These are phyloP conservation scores for Ochropleura plecta DNA, from an alignment of 2,888 invertebrate species.

Conservation along the genomic window DNA sequence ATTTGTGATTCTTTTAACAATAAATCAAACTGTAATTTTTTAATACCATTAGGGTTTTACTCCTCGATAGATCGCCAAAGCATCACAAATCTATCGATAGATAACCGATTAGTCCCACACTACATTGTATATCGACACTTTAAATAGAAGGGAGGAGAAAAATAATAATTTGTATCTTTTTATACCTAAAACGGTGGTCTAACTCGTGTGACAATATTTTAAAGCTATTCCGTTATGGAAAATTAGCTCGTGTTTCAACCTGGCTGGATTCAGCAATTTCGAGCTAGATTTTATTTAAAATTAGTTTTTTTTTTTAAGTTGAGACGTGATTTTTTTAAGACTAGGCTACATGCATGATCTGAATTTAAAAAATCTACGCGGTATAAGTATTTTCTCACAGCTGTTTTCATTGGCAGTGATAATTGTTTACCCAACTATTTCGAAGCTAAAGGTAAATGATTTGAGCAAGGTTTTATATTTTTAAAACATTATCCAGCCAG, in stretches of 20 bases:
- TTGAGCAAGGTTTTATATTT: conserved; percentile 59
- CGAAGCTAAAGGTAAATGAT: conserved; percentile 42
- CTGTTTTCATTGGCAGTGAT: conserved; percentile 59
- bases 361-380: conserved; percentile 49
- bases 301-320: conserved; percentile 3
- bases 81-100: conserved; percentile 65
- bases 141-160: conserved; percentile 73
- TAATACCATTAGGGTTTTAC: not conserved
- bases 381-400: conserved; percentile 25
- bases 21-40: conserved; percentile 13
- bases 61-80: conserved; percentile 34
- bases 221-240: conserved; percentile 84
- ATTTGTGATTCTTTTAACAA: conserved; percentile 61
- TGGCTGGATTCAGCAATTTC: conserved; percentile 54
- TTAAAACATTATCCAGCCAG: conserved; percentile 60
- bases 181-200: conserved; percentile 88
- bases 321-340: conserved; percentile 4
- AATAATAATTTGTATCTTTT: conserved; percentile 70
- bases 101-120: conserved; percentile 78
- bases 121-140: conserved; percentile 78
- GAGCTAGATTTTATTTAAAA: conserved; percentile 12
- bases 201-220: conserved; percentile 86
- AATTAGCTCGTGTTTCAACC: conserved; percentile 56
- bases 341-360: conserved; percentile 41
- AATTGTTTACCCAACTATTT: conserved; percentile 30